Evolutionary conservation across 2,113 vertebrate species (phyloP).

Genomic region (Azemiops feae): DNA sequence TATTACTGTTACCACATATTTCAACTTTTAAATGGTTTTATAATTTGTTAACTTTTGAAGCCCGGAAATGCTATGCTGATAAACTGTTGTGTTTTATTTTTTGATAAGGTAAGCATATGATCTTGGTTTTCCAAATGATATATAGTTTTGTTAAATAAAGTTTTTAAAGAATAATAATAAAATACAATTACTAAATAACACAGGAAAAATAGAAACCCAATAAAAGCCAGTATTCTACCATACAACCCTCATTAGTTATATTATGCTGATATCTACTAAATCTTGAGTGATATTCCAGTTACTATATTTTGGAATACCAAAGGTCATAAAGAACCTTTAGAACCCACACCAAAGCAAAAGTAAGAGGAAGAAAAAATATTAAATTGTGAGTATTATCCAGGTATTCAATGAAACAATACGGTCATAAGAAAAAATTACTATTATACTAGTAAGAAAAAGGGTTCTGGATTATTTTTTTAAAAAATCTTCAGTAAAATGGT

Average conservation of each 20-base stretch:
- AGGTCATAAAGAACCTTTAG: not conserved
- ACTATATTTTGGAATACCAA: constrained; percentile 18
- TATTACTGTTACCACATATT: constrained; percentile 36
- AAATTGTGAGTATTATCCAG: not conserved
- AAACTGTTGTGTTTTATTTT: not conserved
- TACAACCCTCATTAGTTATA: not conserved
- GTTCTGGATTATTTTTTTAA: not conserved
- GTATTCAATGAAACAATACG: not conserved
- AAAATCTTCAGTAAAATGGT: not conserved
- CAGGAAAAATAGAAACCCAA: not conserved
- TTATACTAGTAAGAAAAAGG: not conserved
- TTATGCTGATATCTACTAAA: constrained; percentile 23
- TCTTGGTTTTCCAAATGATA: not conserved
- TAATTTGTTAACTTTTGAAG: constrained; percentile 31
- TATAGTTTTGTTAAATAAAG: not conserved
- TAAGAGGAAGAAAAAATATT: not conserved
- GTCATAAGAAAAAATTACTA: not conserved
- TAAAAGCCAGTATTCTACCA: not conserved
- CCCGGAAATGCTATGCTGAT: not conserved
- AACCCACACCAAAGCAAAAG: not conserved
- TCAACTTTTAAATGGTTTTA: constrained; percentile 30
- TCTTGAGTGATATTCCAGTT: not conserved
- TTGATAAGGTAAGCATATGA: not conserved
- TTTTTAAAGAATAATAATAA: not conserved
- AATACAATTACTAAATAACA: not conserved